Percentiles rank a stretch among this genome's conserved stretches.
Conservation (phyloP, 2,888 invertebrate species). For the Hylaea fasciaria region DNA sequence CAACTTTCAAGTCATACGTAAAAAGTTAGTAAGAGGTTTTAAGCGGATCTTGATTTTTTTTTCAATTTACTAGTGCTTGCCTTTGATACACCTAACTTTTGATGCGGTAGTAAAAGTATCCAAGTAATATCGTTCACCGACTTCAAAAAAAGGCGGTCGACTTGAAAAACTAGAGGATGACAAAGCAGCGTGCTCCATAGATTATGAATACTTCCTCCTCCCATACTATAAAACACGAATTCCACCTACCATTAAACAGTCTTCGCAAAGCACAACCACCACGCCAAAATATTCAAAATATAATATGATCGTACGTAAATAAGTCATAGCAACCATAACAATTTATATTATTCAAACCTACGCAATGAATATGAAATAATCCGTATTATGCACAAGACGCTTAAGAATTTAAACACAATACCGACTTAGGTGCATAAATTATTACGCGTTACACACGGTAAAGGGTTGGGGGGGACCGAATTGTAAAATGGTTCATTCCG, state of each 20-base stretch:
- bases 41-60: constrained; percentile 2
- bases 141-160: too few species aligned
- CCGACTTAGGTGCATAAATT: constrained; percentile 62
- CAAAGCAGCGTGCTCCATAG: too few species aligned
- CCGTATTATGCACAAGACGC: constrained; percentile 37
- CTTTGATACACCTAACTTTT: background rate
- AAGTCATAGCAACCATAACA: constrained; percentile 14
- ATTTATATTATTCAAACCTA: constrained; percentile 29
- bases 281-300: too few species aligned
- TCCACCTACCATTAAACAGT: too few species aligned
- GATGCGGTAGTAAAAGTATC: too few species aligned
- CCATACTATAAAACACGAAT: too few species aligned
- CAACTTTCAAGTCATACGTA: constrained; percentile 26
- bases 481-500: constrained; percentile 59
- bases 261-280: too few species aligned
- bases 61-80: constrained; percentile 6
- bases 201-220: too few species aligned
- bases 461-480: constrained; percentile 47
- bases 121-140: too few species aligned
- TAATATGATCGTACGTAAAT: background rate
- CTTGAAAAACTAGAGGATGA: too few species aligned
- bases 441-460: constrained; percentile 44
- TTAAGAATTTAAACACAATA: constrained; percentile 45
- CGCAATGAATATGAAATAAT: constrained; percentile 39
- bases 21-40: constrained; percentile 4